phyloP scores from a whole-genome alignment of 2,797 vertebrate species.

The Acrossocheilus fasciatus region DNA sequence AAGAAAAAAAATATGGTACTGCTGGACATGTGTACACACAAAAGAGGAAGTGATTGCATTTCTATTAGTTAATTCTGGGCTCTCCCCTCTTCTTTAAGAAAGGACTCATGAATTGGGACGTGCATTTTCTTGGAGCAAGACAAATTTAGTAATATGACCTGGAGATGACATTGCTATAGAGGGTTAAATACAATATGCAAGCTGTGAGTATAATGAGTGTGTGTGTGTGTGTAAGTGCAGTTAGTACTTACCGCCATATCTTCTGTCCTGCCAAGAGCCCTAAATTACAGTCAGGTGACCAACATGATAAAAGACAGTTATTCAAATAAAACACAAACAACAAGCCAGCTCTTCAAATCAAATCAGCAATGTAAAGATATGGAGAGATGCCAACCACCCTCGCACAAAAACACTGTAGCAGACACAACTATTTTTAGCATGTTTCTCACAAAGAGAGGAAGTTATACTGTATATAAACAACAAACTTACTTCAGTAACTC shows the following conservation, averaged over 20 bases:
- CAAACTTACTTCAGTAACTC: slow-evolving; percentile 84
- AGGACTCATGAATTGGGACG: neutral
- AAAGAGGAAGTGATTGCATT: slow-evolving; percentile 16
- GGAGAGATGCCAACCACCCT: neutral
- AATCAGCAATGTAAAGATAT: slow-evolving; percentile 18
- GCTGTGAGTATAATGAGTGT: neutral
- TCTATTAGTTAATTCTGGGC: neutral
- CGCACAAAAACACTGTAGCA: neutral
- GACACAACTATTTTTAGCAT: neutral
- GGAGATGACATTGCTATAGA: neutral
- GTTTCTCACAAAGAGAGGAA: neutral
- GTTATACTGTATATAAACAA: neutral
- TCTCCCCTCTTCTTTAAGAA: neutral
- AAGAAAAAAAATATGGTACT: neutral
- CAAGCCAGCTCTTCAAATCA: neutral
- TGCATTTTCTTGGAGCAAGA: neutral
- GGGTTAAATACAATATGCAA: neutral
- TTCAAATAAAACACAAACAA: slow-evolving; percentile 24
- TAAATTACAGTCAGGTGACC: slow-evolving; percentile 64
- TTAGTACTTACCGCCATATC: slow-evolving; percentile 88
- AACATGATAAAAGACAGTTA: slow-evolving; percentile 17
- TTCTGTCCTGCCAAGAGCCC: slow-evolving; percentile 88
- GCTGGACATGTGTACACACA: neutral
- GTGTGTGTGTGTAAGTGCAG: neutral
- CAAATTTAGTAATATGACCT: neutral